Percentiles rank a stretch among this genome's conserved stretches.
Evolutionary conservation across 2,113 vertebrate species (phyloP).

Genomic region (Cottus gobio): DNA sequence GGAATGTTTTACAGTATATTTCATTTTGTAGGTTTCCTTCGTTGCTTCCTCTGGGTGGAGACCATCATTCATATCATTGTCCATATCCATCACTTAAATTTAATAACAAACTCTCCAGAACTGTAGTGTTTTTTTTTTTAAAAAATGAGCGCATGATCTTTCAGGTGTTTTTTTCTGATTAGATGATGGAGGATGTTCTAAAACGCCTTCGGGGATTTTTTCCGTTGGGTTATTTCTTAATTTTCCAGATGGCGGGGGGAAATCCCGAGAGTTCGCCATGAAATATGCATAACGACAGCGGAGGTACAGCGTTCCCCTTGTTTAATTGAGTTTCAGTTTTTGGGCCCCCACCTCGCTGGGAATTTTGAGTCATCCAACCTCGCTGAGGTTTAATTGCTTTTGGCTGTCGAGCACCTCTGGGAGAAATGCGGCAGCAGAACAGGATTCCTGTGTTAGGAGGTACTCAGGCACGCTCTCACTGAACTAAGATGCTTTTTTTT

Average conservation of each 20-base stretch:
- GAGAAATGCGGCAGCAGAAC: slow-evolving; percentile 55
- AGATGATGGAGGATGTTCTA: slow-evolving; percentile 20
- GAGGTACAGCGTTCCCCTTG: slow-evolving; percentile 31
- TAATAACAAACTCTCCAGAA: neutral
- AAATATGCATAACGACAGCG: slow-evolving; percentile 50
- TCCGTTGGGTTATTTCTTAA: slow-evolving; percentile 13
- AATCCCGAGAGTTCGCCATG: slow-evolving; percentile 27
- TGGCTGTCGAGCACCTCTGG: slow-evolving; percentile 59
- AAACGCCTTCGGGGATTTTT: slow-evolving; percentile 26
- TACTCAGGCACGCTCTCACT: slow-evolving; percentile 29
- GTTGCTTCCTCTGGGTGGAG: neutral
- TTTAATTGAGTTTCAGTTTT: slow-evolving; percentile 64
- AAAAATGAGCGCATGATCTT: slow-evolving; percentile 14
- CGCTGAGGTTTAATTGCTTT: slow-evolving; percentile 62
- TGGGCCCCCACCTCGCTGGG: slow-evolving; percentile 51
- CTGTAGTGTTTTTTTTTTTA: neutral
- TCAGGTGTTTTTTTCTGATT: slow-evolving; percentile 45
- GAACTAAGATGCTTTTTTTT: slow-evolving; percentile 22
- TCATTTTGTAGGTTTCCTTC: slow-evolving; percentile 7
- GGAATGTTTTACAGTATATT: neutral
- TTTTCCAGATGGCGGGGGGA: slow-evolving; percentile 67
- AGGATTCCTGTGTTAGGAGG: slow-evolving; percentile 62
- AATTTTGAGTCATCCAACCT: slow-evolving; percentile 65
- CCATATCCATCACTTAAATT: neutral
- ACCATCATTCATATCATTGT: neutral